Evolutionary conservation across 2,113 vertebrate genomes (phyloP).

Genomic region (Ctenomys sociabilis): DNA sequence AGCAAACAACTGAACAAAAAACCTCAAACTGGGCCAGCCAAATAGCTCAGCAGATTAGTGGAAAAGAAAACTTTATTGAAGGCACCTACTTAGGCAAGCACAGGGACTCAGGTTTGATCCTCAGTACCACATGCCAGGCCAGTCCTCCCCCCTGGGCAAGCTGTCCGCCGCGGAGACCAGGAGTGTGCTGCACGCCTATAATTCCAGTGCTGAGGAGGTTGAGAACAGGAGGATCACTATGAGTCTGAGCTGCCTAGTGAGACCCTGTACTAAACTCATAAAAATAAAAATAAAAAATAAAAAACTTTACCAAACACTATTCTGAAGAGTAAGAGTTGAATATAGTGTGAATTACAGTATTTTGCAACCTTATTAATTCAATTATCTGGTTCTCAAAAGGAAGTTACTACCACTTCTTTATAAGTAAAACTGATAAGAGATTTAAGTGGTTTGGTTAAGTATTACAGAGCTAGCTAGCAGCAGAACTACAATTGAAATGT

Average conservation of each 20-base stretch:
- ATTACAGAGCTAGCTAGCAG: neutral
- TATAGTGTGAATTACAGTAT: neutral
- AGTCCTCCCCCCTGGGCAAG: too few species aligned
- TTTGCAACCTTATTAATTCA: neutral
- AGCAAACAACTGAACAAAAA: neutral
- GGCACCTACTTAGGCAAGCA: too few species aligned
- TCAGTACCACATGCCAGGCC: too few species aligned
- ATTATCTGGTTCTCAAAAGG: neutral
- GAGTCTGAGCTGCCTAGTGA: too few species aligned
- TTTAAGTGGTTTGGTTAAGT: neutral
- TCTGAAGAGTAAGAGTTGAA: neutral
- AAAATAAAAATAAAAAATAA: too few species aligned
- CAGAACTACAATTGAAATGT: neutral
- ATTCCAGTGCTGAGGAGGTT: too few species aligned
- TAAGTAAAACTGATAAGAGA: neutral
- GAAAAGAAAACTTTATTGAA: neutral
- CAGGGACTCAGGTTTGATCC: too few species aligned
- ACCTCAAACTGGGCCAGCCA: neutral
- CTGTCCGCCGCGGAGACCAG: too few species aligned
- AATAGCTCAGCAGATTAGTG: too few species aligned
- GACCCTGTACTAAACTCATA: too few species aligned
- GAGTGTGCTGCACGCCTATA: too few species aligned
- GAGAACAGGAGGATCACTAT: too few species aligned
- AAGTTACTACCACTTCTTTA: neutral
- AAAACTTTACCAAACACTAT: neutral